Conservation (phyloP, 2,797 vertebrate genomes). For the Alosa sapidissima region DNA sequence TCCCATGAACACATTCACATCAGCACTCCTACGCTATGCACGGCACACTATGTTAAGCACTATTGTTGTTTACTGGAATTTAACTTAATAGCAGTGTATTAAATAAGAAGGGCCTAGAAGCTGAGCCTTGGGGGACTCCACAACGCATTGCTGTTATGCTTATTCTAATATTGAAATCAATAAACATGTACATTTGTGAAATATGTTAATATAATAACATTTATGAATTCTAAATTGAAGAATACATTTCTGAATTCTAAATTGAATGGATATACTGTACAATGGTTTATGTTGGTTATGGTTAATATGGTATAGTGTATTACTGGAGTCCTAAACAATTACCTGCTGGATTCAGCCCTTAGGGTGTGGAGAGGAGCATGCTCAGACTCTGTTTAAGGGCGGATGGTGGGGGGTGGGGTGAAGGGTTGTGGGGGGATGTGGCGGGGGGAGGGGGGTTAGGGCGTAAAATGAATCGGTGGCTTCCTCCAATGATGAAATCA, state of each 20-base stretch:
- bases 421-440: too few species aligned
- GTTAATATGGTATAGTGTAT: neutral
- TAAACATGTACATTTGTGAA: neutral
- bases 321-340: neutral
- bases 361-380: too few species aligned
- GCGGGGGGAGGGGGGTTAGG: too few species aligned
- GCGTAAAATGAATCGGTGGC: neutral
- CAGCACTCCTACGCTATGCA: too few species aligned
- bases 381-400: too few species aligned
- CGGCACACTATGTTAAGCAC: too few species aligned
- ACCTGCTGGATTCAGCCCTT: neutral
- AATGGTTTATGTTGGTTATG: neutral
- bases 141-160: neutral
- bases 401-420: too few species aligned
- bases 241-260: neutral
- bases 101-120: neutral
- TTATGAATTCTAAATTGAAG: neutral
- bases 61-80: neutral
- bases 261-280: neutral
- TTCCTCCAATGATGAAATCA: neutral
- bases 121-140: neutral
- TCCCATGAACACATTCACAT: too few species aligned
- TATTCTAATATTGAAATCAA: neutral
- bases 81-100: neutral
- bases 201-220: neutral